Percentiles rank a stretch among this genome's conserved stretches.
phyloP scores from a whole-genome alignment of 2,888 invertebrate species.

The Euspilapteryx auroguttella region DNA sequence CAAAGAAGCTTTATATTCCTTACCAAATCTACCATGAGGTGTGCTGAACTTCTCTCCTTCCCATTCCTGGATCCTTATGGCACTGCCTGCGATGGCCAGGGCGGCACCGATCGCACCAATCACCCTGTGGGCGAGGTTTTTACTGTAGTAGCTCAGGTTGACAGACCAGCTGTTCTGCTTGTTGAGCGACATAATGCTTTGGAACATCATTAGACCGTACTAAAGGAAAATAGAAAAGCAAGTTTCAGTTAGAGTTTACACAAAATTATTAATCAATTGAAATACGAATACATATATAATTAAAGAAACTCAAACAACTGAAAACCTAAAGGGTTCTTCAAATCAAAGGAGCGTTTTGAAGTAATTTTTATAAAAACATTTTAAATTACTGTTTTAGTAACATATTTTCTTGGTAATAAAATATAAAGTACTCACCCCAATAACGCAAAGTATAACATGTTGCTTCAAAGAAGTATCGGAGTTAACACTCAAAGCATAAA shows the following conservation, averaged over 20 bases:
- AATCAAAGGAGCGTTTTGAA: too few relatives aligned
- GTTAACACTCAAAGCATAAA: not conserved
- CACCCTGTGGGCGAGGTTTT: conserved; percentile 5
- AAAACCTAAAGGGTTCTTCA: too few relatives aligned
- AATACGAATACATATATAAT: too few relatives aligned
- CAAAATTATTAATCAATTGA: too few relatives aligned
- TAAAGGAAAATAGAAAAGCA: conserved; percentile 3
- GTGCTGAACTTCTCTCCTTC: conserved; percentile 2
- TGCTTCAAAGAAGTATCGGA: conserved; percentile 2
- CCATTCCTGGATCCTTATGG: conserved; percentile 4
- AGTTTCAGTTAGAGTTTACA: too few relatives aligned
- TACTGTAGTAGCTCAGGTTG: conserved; percentile 2
- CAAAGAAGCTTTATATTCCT: too few relatives aligned
- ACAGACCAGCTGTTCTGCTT: conserved; percentile 5
- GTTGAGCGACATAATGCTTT: conserved; percentile 5
- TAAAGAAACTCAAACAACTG: too few relatives aligned
- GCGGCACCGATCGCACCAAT: conserved; percentile 5
- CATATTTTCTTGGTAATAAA: too few relatives aligned
- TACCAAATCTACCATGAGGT: conserved; percentile 7
- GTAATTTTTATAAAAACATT: too few relatives aligned
- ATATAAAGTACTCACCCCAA: conserved; percentile 8
- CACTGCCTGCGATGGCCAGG: conserved; percentile 5
- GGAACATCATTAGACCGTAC: conserved; percentile 7
- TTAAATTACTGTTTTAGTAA: too few relatives aligned
- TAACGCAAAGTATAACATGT: conserved; percentile 6